Percentiles rank a stretch among this genome's conserved stretches.
Evolutionary conservation across 2,113 vertebrate species (phyloP).

Genomic region (Ceyx melanurus): DNA sequence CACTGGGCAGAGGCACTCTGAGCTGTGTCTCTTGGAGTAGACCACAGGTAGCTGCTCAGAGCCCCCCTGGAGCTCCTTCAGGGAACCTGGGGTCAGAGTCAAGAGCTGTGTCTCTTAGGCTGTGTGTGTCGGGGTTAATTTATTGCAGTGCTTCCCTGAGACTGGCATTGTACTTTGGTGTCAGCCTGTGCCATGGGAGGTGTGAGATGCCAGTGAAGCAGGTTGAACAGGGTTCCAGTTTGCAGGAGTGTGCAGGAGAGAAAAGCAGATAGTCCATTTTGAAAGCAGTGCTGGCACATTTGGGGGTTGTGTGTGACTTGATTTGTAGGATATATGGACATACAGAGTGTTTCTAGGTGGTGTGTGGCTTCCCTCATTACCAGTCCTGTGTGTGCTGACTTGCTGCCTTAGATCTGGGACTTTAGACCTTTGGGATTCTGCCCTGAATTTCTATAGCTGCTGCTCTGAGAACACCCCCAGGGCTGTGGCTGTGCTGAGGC

Average conservation of each 20-base stretch:
- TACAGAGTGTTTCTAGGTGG: background rate
- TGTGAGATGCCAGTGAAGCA: fast-evolving
- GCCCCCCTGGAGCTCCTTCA: background rate
- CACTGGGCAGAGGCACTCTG: background rate
- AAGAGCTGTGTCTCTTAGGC: background rate
- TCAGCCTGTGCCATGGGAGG: background rate
- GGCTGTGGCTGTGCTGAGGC: background rate
- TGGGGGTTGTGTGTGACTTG: background rate
- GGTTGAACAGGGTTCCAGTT: no score
- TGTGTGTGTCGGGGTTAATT: background rate
- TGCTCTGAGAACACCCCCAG: fast-evolving
- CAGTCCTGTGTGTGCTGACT: no score
- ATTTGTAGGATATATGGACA: background rate
- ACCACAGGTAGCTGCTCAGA: background rate
- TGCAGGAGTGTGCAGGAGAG: background rate
- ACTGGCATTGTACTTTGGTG: fast-evolving
- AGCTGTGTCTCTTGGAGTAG: background rate
- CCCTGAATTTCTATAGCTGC: fast-evolving
- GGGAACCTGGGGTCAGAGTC: background rate
- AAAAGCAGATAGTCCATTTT: background rate
- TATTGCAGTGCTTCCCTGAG: no score
- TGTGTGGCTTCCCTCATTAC: fast-evolving
- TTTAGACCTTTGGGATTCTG: background rate
- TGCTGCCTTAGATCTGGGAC: background rate
- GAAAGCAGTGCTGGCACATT: background rate